A percentile compares a stretch with the other conserved stretches of the same genome.
Evolutionary conservation across 2,113 vertebrate genomes (phyloP).

Genomic region (Callopanchax toddi): DNA sequence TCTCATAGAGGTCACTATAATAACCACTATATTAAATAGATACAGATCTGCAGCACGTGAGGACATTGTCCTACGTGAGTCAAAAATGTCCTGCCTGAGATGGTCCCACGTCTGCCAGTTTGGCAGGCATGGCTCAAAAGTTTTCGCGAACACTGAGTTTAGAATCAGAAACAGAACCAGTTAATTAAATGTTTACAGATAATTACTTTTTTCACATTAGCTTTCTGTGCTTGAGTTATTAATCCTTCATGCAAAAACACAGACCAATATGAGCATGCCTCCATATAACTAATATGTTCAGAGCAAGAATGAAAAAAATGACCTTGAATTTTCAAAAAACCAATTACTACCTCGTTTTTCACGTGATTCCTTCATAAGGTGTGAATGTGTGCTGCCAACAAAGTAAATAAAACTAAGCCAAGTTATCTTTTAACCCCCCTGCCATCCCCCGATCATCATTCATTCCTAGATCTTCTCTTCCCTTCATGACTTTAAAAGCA

Average conservation of each 20-base stretch:
- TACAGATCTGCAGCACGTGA: no score
- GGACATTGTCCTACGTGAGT: no score
- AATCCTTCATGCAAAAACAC: not conserved
- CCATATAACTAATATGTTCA: not conserved
- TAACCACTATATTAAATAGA: no score
- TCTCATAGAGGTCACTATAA: no score
- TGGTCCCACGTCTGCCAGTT: no score
- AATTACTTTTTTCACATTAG: not conserved
- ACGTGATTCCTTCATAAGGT: slow-evolving; percentile 60
- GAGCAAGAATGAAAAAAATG: not conserved
- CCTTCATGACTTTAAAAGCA: slow-evolving; percentile 57
- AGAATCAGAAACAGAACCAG: no score
- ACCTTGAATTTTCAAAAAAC: not conserved
- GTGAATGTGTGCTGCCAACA: slow-evolving; percentile 68
- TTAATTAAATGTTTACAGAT: no score
- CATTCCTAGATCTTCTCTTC: slow-evolving; percentile 38
- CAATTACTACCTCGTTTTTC: slow-evolving; percentile 67
- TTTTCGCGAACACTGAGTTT: no score
- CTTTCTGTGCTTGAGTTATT: not conserved
- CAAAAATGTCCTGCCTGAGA: no score
- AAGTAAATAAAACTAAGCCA: slow-evolving; percentile 70
- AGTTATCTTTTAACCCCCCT: slow-evolving; percentile 60
- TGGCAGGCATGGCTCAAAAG: no score
- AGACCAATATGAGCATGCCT: not conserved
- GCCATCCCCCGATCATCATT: slow-evolving; percentile 37